phyloP scores from a whole-genome alignment of 2,888 invertebrate species.

The Tetheella fluctuosa region DNA sequence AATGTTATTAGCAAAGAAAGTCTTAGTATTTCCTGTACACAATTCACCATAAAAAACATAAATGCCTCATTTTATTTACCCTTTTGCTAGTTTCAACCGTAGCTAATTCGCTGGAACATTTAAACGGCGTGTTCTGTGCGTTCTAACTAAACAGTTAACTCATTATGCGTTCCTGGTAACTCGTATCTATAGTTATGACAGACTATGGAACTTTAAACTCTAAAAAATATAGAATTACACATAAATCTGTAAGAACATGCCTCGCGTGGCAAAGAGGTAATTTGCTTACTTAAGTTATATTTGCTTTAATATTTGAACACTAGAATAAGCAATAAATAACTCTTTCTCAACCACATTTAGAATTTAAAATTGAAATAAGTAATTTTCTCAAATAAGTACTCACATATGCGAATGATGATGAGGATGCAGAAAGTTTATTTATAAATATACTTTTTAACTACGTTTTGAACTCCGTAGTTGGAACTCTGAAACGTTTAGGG shows the following conservation, averaged over 20 bases:
- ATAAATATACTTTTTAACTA: too few species aligned
- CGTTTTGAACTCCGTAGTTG: too few species aligned
- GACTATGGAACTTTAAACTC: slow-evolving; percentile 11
- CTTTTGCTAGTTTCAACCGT: slow-evolving; percentile 9
- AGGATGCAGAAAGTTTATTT: too few species aligned
- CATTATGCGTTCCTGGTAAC: slow-evolving; percentile 3
- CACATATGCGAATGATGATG: too few species aligned
- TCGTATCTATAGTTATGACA: not conserved
- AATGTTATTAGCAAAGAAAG: not conserved
- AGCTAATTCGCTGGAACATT: slow-evolving; percentile 6
- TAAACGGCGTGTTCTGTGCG: not conserved
- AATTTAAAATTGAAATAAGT: too few species aligned
- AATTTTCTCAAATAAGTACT: too few species aligned
- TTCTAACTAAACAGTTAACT: slow-evolving; percentile 3
- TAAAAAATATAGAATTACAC: slow-evolving; percentile 31
- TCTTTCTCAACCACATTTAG: too few species aligned
- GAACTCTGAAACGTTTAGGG: too few species aligned
- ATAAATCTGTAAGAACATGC: not conserved
- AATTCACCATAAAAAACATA: not conserved
- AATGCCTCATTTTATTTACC: not conserved
- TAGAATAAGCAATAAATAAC: too few species aligned
- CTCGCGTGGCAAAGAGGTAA: not conserved
- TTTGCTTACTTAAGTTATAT: not conserved
- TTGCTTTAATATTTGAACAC: not conserved
- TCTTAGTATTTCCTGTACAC: not conserved